Percentiles rank a stretch among this genome's conserved stretches.
phyloP scores from a whole-genome alignment of 2,797 vertebrate genomes.

The Lithobates sylvaticus region DNA sequence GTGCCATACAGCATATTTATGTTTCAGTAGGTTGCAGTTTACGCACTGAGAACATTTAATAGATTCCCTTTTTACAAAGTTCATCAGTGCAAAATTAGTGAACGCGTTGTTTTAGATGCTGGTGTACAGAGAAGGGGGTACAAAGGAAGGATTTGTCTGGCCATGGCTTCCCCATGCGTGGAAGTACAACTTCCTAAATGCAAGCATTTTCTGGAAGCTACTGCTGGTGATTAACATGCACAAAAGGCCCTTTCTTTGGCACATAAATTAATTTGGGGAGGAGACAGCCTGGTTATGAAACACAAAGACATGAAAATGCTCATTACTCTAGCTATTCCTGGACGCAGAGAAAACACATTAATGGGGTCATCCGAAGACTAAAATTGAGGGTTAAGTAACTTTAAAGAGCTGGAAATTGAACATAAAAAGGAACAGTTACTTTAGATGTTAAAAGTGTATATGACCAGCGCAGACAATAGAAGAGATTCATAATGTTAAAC shows the following conservation, averaged over 20 bases:
- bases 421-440: conserved; percentile 8
- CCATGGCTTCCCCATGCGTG: conserved; percentile 11
- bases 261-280: conserved; percentile 51
- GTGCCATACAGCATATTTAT: background rate
- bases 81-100: conserved; percentile 58
- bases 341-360: conserved; percentile 39
- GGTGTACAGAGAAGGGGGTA: conserved; percentile 21
- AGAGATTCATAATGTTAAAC: background rate
- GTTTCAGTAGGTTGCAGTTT: conserved; percentile 1
- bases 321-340: conserved; percentile 49
- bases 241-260: conserved; percentile 50
- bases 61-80: conserved; percentile 4
- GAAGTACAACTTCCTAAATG: conserved; percentile 52
- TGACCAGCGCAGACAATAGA: background rate
- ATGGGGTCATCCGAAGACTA: conserved; percentile 48
- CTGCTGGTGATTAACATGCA: conserved; percentile 35
- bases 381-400: conserved; percentile 56
- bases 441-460: background rate
- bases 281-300: conserved; percentile 49
- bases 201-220: conserved; percentile 47
- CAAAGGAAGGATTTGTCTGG: conserved; percentile 19
- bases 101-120: conserved; percentile 26
- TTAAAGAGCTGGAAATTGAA: conserved; percentile 25
- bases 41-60: background rate
- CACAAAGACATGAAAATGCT: conserved; percentile 48